Evolutionary conservation across 2,797 vertebrate genomes (phyloP).

Genomic region (Anguilla anguilla): DNA sequence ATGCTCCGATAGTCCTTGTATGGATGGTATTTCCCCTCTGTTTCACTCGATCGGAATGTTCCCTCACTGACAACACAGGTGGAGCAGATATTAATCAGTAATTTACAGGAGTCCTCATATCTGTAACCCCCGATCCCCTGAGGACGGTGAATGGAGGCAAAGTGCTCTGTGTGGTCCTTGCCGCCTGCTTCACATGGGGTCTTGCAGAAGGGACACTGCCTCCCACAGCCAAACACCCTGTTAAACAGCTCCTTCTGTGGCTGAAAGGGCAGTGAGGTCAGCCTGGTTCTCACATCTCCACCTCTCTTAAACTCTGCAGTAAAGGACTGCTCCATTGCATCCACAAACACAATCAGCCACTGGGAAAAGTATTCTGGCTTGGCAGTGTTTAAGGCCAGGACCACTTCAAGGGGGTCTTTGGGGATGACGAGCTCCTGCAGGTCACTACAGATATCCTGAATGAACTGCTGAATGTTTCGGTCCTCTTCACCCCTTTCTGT

Average conservation of each 20-base stretch:
- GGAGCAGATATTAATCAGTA: conserved; percentile 49
- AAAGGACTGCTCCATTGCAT: conserved; percentile 43
- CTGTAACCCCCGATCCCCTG: neutral
- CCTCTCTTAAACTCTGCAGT: neutral
- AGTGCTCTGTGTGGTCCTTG: conserved; percentile 51
- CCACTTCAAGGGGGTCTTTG: conserved; percentile 47
- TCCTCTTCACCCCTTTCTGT: neutral
- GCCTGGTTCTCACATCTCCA: neutral
- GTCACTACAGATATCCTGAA: conserved; percentile 53
- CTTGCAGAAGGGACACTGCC: conserved; percentile 68
- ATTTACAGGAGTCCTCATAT: rapidly evolving
- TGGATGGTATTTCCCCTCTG: rapidly evolving
- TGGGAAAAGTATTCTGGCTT: conserved; percentile 51
- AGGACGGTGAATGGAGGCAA: conserved; percentile 56
- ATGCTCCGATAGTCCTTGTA: conserved; percentile 57
- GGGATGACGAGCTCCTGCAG: conserved; percentile 61
- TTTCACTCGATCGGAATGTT: rapidly evolving
- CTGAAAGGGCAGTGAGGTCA: conserved; percentile 38
- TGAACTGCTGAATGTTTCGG: conserved; percentile 47
- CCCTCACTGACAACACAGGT: conserved; percentile 37
- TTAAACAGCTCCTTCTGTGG: conserved; percentile 61
- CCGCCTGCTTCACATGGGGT: conserved; percentile 62
- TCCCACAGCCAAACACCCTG: conserved; percentile 63
- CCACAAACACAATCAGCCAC: conserved; percentile 44
- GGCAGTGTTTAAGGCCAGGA: conserved; percentile 57